Conservation (phyloP, 2,797 vertebrate genomes). For the Gymnoscopelus microlampas region DNA sequence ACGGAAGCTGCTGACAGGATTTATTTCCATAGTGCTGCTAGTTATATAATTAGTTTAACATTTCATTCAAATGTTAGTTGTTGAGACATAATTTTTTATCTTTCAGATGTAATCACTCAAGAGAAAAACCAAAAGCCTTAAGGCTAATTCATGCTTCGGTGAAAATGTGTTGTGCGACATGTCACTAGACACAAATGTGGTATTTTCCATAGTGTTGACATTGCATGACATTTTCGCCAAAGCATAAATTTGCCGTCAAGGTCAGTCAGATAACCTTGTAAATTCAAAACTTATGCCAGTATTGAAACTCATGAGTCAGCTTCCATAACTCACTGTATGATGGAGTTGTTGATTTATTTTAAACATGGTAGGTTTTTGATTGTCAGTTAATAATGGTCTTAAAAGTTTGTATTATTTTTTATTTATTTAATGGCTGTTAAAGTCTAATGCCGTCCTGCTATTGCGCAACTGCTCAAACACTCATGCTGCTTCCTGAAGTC, state of each 20-base stretch:
- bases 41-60: slow-evolving; percentile 59
- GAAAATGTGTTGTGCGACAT: too few species aligned
- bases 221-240: too few species aligned
- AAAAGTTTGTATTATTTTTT: slow-evolving; percentile 24
- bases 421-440: slow-evolving; percentile 42
- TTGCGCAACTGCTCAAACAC: slow-evolving; percentile 27
- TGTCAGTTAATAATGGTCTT: slow-evolving; percentile 13
- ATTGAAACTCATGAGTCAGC: slow-evolving; percentile 63
- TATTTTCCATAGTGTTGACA: too few species aligned
- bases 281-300: slow-evolving; percentile 54
- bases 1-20: slow-evolving; percentile 61
- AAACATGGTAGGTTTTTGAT: slow-evolving; percentile 40
- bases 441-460: slow-evolving; percentile 30
- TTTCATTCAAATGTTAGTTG: slow-evolving; percentile 51
- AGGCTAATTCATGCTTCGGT: too few species aligned
- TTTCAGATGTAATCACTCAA: slow-evolving; percentile 53
- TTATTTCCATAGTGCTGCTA: slow-evolving; percentile 68
- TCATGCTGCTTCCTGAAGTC: slow-evolving; percentile 28
- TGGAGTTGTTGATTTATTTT: slow-evolving; percentile 72
- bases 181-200: too few species aligned
- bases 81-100: slow-evolving; percentile 42
- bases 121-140: slow-evolving; percentile 73
- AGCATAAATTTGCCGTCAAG: slow-evolving; percentile 21
- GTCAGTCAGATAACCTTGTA: slow-evolving; percentile 60
- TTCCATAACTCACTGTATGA: slow-evolving; percentile 60